Conservation (phyloP, 1,140 invertebrate species). For the Pseudomyrmex flavicornis region DNA sequence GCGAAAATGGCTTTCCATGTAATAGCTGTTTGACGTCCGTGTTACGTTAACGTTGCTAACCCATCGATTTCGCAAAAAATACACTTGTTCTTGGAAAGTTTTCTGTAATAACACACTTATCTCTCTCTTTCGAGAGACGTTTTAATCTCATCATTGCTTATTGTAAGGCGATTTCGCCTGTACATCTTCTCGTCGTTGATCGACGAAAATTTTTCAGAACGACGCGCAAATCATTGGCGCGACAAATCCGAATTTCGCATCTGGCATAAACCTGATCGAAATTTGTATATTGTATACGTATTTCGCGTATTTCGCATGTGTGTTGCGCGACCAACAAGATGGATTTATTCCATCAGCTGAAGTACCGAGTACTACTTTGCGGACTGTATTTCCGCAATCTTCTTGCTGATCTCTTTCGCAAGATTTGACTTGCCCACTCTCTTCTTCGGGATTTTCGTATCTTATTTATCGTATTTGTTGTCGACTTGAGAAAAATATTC, state of each 20-base stretch:
- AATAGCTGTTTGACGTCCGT: too few species aligned
- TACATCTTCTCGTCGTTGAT: slow-evolving; percentile 4
- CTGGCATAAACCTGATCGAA: slow-evolving; percentile 11
- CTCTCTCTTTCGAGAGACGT: background rate
- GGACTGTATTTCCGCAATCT: background rate
- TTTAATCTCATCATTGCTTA: slow-evolving; percentile 30
- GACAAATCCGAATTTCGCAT: slow-evolving; percentile 19
- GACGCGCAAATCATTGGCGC: slow-evolving; percentile 8
- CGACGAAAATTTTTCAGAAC: slow-evolving; percentile 28
- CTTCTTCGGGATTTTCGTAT: too few species aligned
- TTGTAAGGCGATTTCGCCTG: slow-evolving; percentile 15
- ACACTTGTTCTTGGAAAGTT: background rate
- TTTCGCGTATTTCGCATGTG: slow-evolving; percentile 6
- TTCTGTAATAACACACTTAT: slow-evolving; percentile 15
- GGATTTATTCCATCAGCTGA: slow-evolving; percentile 42
- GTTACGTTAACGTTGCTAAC: too few species aligned
- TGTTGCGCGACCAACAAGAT: slow-evolving; percentile 27
- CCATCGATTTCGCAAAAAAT: too few species aligned
- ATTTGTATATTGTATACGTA: background rate
- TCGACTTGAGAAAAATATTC: too few species aligned
- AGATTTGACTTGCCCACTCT: too few species aligned
- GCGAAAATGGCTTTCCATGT: too few species aligned
- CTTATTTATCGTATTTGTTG: too few species aligned
- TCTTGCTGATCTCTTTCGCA: background rate
- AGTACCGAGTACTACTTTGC: background rate